Percentiles rank a stretch among this genome's conserved stretches.
Conservation (phyloP, 2,113 vertebrate species). For the Nesogale talazaci region DNA sequence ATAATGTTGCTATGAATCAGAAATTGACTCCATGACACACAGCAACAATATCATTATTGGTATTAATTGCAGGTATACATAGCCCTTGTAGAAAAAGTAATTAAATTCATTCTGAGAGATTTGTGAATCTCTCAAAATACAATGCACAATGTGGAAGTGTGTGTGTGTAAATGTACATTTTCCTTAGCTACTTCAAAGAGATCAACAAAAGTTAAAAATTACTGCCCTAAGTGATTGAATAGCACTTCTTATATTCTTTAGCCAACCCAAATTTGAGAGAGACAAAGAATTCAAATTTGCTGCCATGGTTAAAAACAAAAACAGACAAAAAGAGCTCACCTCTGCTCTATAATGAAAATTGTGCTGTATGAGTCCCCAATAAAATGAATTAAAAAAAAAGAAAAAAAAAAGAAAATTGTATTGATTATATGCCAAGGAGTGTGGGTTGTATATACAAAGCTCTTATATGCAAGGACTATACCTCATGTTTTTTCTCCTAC, state of each 20-base stretch:
- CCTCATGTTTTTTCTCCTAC: not conserved
- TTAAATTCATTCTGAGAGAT: slow-evolving; percentile 11
- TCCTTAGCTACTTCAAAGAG: not conserved
- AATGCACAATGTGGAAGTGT: not conserved
- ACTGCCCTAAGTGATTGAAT: not conserved
- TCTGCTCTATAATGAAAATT: not conserved
- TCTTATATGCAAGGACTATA: not conserved
- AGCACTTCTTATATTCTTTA: not conserved
- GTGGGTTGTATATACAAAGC: not conserved
- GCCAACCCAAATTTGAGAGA: not conserved
- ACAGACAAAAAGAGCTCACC: slow-evolving; percentile 21
- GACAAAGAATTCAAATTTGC: slow-evolving; percentile 19
- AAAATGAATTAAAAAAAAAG: too few relatives aligned
- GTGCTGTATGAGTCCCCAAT: too few relatives aligned
- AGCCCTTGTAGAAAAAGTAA: not conserved
- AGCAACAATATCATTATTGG: not conserved
- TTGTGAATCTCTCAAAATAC: slow-evolving; percentile 18
- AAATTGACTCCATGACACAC: not conserved
- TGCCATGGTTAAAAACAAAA: not conserved
- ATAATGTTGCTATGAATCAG: not conserved
- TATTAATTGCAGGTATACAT: not conserved
- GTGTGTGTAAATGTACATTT: not conserved
- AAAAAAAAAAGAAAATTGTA: not conserved
- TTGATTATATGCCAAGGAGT: not conserved
- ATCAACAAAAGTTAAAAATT: not conserved